A percentile compares a stretch with the other conserved stretches of the same genome.
phyloP scores from a whole-genome alignment of 2,113 vertebrate species.

The Fulica atra region DNA sequence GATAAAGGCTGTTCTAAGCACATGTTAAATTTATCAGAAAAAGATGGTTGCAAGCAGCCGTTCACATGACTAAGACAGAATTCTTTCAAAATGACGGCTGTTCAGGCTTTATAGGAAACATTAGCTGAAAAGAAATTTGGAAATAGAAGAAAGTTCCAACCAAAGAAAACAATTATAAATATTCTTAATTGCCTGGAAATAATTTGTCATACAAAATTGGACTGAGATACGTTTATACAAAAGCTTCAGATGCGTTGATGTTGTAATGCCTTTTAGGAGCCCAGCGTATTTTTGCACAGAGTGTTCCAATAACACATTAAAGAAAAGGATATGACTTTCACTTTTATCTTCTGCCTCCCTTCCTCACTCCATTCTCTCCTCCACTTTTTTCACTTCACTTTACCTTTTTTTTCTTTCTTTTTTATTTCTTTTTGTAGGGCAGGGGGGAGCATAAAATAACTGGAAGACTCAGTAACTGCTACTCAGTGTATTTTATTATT shows the following conservation, averaged over 20 bases:
- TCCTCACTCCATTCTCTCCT: neutral
- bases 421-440: neutral
- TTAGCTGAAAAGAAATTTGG: constrained; percentile 63
- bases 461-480: constrained; percentile 69
- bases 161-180: constrained; percentile 74
- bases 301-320: constrained; percentile 28
- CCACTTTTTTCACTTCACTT: neutral
- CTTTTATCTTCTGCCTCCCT: constrained; percentile 15
- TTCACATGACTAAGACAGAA: constrained; percentile 48
- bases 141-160: constrained; percentile 63
- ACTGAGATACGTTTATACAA: constrained; percentile 36
- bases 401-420: neutral
- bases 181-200: constrained; percentile 78
- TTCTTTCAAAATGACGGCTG: constrained; percentile 67
- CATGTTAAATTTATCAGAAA: constrained; percentile 59
- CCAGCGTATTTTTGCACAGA: constrained; percentile 23
- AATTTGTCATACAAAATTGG: constrained; percentile 71
- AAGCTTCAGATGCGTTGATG: constrained; percentile 23
- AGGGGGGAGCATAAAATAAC: constrained; percentile 56
- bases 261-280: constrained; percentile 37
- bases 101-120: constrained; percentile 60
- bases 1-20: constrained; percentile 37
- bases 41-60: constrained; percentile 8
- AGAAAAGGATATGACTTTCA: constrained; percentile 48
- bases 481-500: constrained; percentile 78